Evolutionary conservation across 2,888 invertebrate species (phyloP), one percentile per base, ranked within the genome.

Genomic region (Chrysolina haemoptera): DNA sequence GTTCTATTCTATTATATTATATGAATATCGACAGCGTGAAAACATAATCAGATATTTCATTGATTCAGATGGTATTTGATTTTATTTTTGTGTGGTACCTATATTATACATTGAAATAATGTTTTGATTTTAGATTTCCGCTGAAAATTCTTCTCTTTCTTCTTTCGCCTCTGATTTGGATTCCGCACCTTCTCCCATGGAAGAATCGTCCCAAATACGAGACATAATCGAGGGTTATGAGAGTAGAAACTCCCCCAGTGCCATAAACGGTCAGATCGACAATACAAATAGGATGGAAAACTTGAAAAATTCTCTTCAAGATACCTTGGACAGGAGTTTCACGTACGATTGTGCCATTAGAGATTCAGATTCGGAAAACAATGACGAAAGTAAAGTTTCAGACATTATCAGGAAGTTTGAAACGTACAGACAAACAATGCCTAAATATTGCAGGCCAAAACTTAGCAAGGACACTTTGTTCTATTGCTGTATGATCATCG

Each of bases 401-500:
- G 76, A 80, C 27, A 78, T 83, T 55, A 78, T 84, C 12, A 84
- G 82, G 66, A 87, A 87, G 79, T 88, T 87, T 71, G 83, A 86
- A 74, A 85, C 85, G 11, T 87, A 87, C 76, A 85, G 85, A 59
- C 90, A 90, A 81, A 90, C 90, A 63, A 89, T 90, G 9, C 88
- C 93, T 9, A 91, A 93, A 1, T 92, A 92, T 0, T 90, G 90
- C 0, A 88, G 90, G 55, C 90, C 90, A 3, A 90, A 90, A 76
- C 80, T 84, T 79, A 83, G 83, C 79, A 82, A 78, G 71, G 83
- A 84, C 48, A 82, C 82, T 11, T 81, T 94, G 65, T 94, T 94
- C 81, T 92, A 93, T 82, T 90, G 93, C 48, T 92, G 94, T 77
- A 82, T 94, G 12, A 87, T 94, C 72, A 92, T 94, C 40, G 94